Evolutionary conservation across 2,113 vertebrate genomes (phyloP).

Genomic region (Sylvia atricapilla): DNA sequence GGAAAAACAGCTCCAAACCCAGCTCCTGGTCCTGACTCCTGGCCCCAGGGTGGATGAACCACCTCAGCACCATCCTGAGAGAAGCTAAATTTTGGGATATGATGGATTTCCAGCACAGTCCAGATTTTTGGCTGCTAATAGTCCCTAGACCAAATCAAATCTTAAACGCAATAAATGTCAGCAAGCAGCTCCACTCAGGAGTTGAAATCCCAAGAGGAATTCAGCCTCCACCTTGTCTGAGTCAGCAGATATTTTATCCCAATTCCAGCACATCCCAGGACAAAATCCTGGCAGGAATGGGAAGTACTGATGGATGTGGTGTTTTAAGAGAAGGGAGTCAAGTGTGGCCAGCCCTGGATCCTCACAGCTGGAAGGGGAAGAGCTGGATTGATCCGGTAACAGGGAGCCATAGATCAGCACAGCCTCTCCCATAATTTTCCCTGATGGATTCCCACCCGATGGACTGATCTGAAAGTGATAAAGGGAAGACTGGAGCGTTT

Average conservation of each 20-base stretch:
- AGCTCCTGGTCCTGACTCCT: not conserved
- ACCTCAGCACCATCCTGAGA: not conserved
- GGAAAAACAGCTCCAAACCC: not conserved
- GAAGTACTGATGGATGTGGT: not conserved
- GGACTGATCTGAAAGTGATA: slow-evolving; percentile 60
- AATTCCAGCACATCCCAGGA: not conserved
- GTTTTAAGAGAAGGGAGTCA: not conserved
- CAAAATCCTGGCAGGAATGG: not conserved
- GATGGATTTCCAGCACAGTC: not conserved
- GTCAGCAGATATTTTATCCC: not conserved
- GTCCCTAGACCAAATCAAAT: not conserved
- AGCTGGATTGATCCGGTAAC: slow-evolving; percentile 32
- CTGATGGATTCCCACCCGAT: slow-evolving; percentile 51
- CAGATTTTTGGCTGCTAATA: not conserved
- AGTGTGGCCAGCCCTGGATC: not conserved
- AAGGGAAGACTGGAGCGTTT: slow-evolving; percentile 41
- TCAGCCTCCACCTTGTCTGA: not conserved
- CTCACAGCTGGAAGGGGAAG: not conserved
- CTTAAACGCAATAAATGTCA: not conserved
- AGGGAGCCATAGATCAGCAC: slow-evolving; percentile 16
- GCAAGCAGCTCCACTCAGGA: not conserved
- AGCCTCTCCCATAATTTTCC: slow-evolving; percentile 45
- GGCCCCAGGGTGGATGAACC: fast-evolving
- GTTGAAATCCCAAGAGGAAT: not conserved
- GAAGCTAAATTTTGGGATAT: fast-evolving